Conservation (phyloP, 2,113 vertebrate genomes). For the Romanogobio albipinnatus region DNA sequence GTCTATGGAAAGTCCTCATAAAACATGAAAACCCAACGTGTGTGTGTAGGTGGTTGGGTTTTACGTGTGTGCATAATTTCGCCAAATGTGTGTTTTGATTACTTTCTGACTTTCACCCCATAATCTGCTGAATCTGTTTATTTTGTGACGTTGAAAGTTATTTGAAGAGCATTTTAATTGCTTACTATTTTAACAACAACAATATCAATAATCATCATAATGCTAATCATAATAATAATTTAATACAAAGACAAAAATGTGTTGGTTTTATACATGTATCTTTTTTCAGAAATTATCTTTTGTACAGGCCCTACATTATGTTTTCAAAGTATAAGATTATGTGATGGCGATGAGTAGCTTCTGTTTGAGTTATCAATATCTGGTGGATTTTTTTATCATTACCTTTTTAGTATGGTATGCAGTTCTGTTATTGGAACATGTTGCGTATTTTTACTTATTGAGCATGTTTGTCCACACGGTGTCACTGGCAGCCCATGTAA, state of each 20-base stretch:
- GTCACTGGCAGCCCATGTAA: slow-evolving; percentile 49
- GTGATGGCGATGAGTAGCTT: not conserved
- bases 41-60: too few species aligned
- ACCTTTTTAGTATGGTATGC: not conserved
- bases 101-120: too few species aligned
- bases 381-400: not conserved
- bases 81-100: too few species aligned
- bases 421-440: not conserved
- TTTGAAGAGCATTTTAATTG: not conserved
- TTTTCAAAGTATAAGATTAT: not conserved
- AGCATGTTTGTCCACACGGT: slow-evolving; percentile 45
- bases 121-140: not conserved
- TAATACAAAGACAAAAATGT: too few species aligned
- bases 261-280: not conserved
- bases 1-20: too few species aligned
- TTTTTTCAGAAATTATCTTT: not conserved
- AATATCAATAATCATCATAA: too few species aligned
- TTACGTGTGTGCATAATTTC: too few species aligned
- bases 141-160: not conserved
- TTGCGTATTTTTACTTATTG: not conserved
- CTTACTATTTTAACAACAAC: too few species aligned
- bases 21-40: too few species aligned
- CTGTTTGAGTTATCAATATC: not conserved
- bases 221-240: too few species aligned
- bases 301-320: not conserved